Evolutionary conservation across 1,140 invertebrate species (phyloP).

Genomic region (Thalassaphorura encarpata): DNA sequence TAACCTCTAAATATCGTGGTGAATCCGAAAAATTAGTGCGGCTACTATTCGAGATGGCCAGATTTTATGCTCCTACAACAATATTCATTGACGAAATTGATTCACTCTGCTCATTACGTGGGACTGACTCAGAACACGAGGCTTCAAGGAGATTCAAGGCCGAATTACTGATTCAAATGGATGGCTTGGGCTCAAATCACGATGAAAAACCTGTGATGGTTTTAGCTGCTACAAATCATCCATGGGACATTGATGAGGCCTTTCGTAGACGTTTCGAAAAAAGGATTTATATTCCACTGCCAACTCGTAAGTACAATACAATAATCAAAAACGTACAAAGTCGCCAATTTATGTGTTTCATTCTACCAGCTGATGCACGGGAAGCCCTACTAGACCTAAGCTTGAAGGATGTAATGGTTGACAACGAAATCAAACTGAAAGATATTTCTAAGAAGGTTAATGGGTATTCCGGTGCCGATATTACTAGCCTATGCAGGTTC

Average conservation of each 20-base stretch:
- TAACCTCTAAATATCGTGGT: slow-evolving; percentile 63
- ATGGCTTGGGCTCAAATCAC: slow-evolving; percentile 45
- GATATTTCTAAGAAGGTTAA: slow-evolving; percentile 47
- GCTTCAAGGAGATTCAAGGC: slow-evolving; percentile 59
- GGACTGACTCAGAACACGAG: slow-evolving; percentile 57
- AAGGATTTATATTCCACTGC: slow-evolving; percentile 60
- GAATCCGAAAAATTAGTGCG: slow-evolving; percentile 63
- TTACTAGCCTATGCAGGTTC: slow-evolving; percentile 30
- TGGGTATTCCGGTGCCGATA: slow-evolving; percentile 46
- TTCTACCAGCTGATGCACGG: slow-evolving; percentile 26
- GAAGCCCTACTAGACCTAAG: slow-evolving; percentile 26
- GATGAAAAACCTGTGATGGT: slow-evolving; percentile 52
- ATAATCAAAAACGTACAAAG: slow-evolving; percentile 3
- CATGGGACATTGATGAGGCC: slow-evolving; percentile 64
- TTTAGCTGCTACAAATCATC: slow-evolving; percentile 61
- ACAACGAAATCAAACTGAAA: slow-evolving; percentile 43
- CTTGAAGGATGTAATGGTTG: slow-evolving; percentile 27
- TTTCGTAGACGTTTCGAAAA: slow-evolving; percentile 57
- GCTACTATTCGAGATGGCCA: slow-evolving; percentile 60
- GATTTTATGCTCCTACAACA: slow-evolving; percentile 59
- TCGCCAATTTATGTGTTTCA: not conserved
- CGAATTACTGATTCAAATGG: slow-evolving; percentile 63
- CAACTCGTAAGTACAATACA: slow-evolving; percentile 42
- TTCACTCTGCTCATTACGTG: slow-evolving; percentile 53
- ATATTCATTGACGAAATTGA: slow-evolving; percentile 69